phyloP scores from a whole-genome alignment of 2,888 invertebrate species.

The Pimpla rufipes region DNA sequence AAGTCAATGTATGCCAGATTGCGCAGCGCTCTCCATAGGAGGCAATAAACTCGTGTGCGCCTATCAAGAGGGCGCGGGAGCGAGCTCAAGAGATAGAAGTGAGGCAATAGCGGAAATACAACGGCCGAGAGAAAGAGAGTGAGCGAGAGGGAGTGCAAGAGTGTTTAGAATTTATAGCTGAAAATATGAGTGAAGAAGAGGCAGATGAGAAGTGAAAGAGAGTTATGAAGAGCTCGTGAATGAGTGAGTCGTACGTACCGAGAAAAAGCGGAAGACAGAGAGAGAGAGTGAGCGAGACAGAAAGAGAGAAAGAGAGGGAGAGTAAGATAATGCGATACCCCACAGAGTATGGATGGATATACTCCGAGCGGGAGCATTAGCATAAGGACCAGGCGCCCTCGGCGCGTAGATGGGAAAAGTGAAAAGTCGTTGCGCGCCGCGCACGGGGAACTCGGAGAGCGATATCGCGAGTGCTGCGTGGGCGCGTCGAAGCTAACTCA shows the following conservation, averaged over 20 bases:
- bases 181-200: conserved; percentile 44
- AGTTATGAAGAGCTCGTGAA: conserved; percentile 49
- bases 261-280: conserved; percentile 18
- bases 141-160: neutral
- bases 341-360: conserved; percentile 32
- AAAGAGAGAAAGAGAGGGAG: too few species aligned
- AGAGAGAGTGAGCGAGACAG: too few species aligned
- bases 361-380: conserved; percentile 54
- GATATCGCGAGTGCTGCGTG: conserved; percentile 53
- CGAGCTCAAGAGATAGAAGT: neutral
- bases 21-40: neutral
- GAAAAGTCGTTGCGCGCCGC: conserved; percentile 20
- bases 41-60: conserved; percentile 7
- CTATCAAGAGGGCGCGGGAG: neutral
- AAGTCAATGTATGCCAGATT: neutral
- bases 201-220: conserved; percentile 44
- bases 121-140: neutral
- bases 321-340: conserved; percentile 29
- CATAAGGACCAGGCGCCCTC: conserved; percentile 46
- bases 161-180: conserved; percentile 16
- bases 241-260: conserved; percentile 40
- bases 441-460: conserved; percentile 40
- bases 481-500: conserved; percentile 36
- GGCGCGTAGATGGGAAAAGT: conserved; percentile 46
- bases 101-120: conserved; percentile 17